Evolutionary conservation across 2,113 vertebrate species (phyloP), one percentile per base, ranked within the genome.

Genomic region (Macquaria ambigua): DNA sequence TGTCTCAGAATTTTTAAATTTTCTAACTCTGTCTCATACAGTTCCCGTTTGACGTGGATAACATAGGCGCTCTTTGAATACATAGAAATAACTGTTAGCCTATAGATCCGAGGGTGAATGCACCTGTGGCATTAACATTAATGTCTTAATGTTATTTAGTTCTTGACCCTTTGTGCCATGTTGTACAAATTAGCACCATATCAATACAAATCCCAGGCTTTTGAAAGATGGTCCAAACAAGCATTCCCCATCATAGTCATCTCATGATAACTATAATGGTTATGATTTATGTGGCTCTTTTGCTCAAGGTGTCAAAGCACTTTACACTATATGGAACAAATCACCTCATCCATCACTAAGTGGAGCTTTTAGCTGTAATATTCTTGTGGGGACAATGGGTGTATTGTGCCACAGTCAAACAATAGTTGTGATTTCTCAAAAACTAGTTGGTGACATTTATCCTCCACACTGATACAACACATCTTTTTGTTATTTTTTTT

Each of bases 251-350:
- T 74, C 15, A 39, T 41, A n/a, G n/a, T 37, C 4, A 18, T 28
- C 18, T 59, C 55, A 46, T 61, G 58, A 71, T 34, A 21, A 46
- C 15, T 59, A 9, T 15, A 55, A 10, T 37, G 12, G 3, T 50
- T 34, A 34, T 48, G 56, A 43, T 52, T 75, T 5, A 10, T 50
- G 43, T 50, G 73, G 56, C n/a, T 61, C 37, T 75, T 48, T 75
- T 37, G 58, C 61, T 64, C 31, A 52, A 63, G 28, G 18, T 8
- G 31, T 53, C 14, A 52, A 39, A 64, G 8, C 3, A 0, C 31
- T 6, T 50, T 18, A 53, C 5, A 28, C 39, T 12, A 53, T 25
- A 64, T 53, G 21, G 9, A 64, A 53, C 61, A 64, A 64, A 76
- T 53, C 31, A 53, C 21, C 31, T 25, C 61, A 76, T 64, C 46